Evolutionary conservation across 2,888 invertebrate species (phyloP).

Genomic region (Cephus runcator): DNA sequence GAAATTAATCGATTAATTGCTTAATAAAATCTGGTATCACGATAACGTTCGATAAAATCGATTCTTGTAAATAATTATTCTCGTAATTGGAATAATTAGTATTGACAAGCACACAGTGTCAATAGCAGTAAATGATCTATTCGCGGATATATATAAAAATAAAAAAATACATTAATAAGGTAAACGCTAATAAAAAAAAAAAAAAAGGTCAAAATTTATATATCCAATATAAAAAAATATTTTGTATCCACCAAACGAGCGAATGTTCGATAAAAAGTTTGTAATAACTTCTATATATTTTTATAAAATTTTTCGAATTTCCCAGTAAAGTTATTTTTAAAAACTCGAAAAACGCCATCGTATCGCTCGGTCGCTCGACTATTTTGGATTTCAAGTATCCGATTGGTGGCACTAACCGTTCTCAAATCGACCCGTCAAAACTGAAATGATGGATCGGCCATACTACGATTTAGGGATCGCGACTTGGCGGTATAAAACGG

Average conservation of each 20-base stretch:
- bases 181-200: not conserved
- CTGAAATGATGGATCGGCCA: slow-evolving; percentile 57
- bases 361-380: not conserved
- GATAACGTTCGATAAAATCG: not conserved
- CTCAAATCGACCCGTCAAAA: slow-evolving; percentile 53
- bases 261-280: too few relatives aligned
- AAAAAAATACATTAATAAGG: not conserved
- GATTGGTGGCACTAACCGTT: slow-evolving; percentile 1
- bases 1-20: slow-evolving; percentile 38
- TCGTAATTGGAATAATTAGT: not conserved
- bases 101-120: not conserved
- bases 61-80: not conserved
- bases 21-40: slow-evolving; percentile 2
- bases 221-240: not conserved
- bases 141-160: not conserved
- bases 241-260: not conserved
- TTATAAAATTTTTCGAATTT: not conserved
- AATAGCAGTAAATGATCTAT: not conserved
- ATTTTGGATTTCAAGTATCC: not conserved
- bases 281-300: too few relatives aligned
- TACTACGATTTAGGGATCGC: slow-evolving; percentile 47
- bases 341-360: not conserved
- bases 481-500: slow-evolving; percentile 44
- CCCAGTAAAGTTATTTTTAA: not conserved
- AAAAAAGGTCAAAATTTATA: not conserved